Evolutionary conservation across 2,797 vertebrate genomes (phyloP).

Genomic region (Labroides dimidiatus): DNA sequence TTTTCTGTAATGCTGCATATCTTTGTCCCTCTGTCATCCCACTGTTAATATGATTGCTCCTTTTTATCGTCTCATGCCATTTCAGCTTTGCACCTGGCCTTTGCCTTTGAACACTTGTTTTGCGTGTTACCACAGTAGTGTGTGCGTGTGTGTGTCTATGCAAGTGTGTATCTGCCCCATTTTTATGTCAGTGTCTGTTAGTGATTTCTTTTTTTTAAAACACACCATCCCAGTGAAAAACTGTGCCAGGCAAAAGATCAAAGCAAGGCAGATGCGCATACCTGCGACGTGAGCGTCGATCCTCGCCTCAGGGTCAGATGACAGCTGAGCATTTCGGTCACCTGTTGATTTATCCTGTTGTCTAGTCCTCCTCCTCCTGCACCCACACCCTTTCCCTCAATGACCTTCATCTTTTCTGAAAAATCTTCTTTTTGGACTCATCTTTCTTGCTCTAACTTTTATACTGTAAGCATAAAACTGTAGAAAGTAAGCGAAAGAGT

Average conservation of each 20-base stretch:
- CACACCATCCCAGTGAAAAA: slow-evolving; percentile 62
- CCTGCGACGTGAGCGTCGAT: slow-evolving; percentile 81
- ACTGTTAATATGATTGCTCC: slow-evolving; percentile 78
- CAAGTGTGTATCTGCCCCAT: slow-evolving; percentile 69
- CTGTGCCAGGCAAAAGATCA: slow-evolving; percentile 83
- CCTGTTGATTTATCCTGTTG: slow-evolving; percentile 82
- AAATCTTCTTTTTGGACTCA: slow-evolving; percentile 6
- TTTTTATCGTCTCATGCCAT: slow-evolving; percentile 79
- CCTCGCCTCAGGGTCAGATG: slow-evolving; percentile 80
- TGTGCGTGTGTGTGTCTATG: slow-evolving; percentile 53
- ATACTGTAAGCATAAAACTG: too few relatives aligned
- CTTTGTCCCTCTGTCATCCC: slow-evolving; percentile 82
- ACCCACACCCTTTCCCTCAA: slow-evolving; percentile 15
- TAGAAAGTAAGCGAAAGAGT: too few relatives aligned
- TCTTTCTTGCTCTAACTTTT: too few relatives aligned
- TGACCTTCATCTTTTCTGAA: slow-evolving; percentile 50
- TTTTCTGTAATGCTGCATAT: slow-evolving; percentile 74
- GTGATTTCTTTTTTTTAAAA: slow-evolving; percentile 61
- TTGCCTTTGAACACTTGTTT: slow-evolving; percentile 81
- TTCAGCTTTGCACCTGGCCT: slow-evolving; percentile 81
- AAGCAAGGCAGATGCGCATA: slow-evolving; percentile 84
- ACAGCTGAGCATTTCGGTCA: slow-evolving; percentile 84
- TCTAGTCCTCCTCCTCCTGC: slow-evolving; percentile 46
- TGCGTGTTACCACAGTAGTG: slow-evolving; percentile 74
- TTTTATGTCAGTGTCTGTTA: slow-evolving; percentile 70